Base-by-base conservation (phyloP, 2,113 vertebrate genomes). In the Camelus dromedarius region DNA sequence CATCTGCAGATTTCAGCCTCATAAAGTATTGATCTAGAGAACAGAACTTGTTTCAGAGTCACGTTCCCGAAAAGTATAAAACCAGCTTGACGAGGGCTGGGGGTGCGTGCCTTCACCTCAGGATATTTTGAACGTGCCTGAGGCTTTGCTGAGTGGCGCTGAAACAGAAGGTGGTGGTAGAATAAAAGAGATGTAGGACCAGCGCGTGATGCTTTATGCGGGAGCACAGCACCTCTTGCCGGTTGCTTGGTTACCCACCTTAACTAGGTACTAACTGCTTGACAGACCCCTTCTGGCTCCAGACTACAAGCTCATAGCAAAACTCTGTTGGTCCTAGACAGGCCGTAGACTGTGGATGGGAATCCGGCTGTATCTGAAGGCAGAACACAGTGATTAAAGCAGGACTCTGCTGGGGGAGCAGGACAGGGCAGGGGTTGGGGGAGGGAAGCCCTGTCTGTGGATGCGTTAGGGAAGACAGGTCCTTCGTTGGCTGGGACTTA, bases 11-110 rank as follows among this genome's bases (percentile, higher is more conserved):
- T 96, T 93, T 76, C 80, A 67, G 10, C 48, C 79, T 88, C 91
- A 88, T 96, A 88, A 96, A 97, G 83, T 54, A 92, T 52, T 88
- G 91, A 95, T 96, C 64, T 76, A 83, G 90, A 66, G 93, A 97
- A 79, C 95, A 97, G 96, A 79, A 32, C 70, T 88, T 24, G 22
- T 90, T 90, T 96, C 76, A 73, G 85, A 28, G 95, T 62, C 83
- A 46, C 95, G 89, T 92, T 96, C 94, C 79, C 18, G 0, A 87
- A 75, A 90, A 94, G 93, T 52, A 54, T 56, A 95, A 96, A 94
- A 95, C 93, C 84, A 85, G 91, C 70, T 30, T 67, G 90, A n/a
- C 70, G 35, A 54, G 38, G 38, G 50, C 2, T 0, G 26, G 18
- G 70, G 56, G 50, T 16, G 16, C 50, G 75, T 72, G 82, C 18